Base-by-base conservation (phyloP, 2,113 vertebrate species). In the Seriola aureovittata region DNA sequence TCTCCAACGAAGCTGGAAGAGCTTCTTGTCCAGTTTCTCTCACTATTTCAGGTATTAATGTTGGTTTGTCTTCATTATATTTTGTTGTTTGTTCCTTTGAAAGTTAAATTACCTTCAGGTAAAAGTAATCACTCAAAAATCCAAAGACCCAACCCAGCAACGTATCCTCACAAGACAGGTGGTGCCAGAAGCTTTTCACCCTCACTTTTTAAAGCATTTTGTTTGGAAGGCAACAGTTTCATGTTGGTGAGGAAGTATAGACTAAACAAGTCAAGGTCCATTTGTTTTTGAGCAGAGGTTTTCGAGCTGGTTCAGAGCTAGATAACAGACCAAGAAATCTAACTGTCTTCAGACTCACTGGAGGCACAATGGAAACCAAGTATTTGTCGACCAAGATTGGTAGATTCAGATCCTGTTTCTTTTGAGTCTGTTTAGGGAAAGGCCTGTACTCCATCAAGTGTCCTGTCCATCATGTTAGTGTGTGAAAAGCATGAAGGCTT, bases 1-100 rank as follows among this genome's bases (percentile, higher is more conserved):
- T 95, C 19, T 95, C 96, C 16, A 99, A 99, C 44, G 97, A 98
- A 71, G 97, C 96, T 55, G 98, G 98, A 17, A 95, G 94, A 0
- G 93, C 93, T 38, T 93, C 96, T 1, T 99, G 95, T 84, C 96
- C 92, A 0, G 96, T 97, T 76, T 96, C 96, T 10, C 92, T 99
- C 59, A 89, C 92, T 64, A 94, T 99, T 80, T 94, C 96, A 98
- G 98, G 98, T 99, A 88, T 9, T 82, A 60, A 2, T 13, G 3
- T 69, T 3, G 0, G 1, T 19, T 25, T 17, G 11, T 34, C 19
- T 52, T 25, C 19, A 13, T 14, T 34, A 8, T 16, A 9, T 55
- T 54, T 65, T 42, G 13, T 63, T 9, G 7, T 46, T 6, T 62
- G 44, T n/a, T 69, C 46, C 14, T 66, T 52, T 69, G 8, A 48